phyloP scores from a whole-genome alignment of 2,888 invertebrate species.

The Lucinisca nassula region DNA sequence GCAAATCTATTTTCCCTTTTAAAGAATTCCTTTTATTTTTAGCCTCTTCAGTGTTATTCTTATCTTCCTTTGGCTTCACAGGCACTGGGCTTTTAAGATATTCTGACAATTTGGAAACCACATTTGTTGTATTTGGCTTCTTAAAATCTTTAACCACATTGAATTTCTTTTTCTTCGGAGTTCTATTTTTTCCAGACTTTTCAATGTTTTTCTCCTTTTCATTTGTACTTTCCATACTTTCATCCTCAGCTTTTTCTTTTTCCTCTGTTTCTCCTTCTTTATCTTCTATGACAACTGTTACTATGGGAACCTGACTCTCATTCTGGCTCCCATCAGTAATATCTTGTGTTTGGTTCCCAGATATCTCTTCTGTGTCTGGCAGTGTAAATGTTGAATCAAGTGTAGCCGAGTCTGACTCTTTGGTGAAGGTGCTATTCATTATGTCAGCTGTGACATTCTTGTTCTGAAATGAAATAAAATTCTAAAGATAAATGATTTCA shows the following conservation, averaged over 20 bases:
- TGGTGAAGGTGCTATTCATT: conserved; percentile 14
- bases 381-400: conserved; percentile 55
- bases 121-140: conserved; percentile 80
- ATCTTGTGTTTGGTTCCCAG: conserved; percentile 6
- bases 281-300: conserved; percentile 63
- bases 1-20: conserved; percentile 59
- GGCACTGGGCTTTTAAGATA: conserved; percentile 82
- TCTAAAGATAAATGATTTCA: too few relatives aligned
- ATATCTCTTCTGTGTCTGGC: neutral
- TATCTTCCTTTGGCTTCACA: conserved; percentile 77
- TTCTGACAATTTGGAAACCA: conserved; percentile 80
- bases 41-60: conserved; percentile 71
- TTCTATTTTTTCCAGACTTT: conserved; percentile 68
- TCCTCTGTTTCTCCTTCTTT: conserved; percentile 56
- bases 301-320: conserved; percentile 20
- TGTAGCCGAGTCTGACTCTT: neutral
- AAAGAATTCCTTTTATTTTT: conserved; percentile 75
- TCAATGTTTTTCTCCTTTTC: conserved; percentile 66
- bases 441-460: conserved; percentile 41
- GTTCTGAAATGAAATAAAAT: conserved; percentile 9
- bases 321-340: neutral
- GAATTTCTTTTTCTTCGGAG: conserved; percentile 64
- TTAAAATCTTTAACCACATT: conserved; percentile 76
- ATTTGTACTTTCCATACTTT: conserved; percentile 36
- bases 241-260: conserved; percentile 29